phyloP scores from a whole-genome alignment of 1,140 invertebrate genomes.

The Drosophila novamexicana region DNA sequence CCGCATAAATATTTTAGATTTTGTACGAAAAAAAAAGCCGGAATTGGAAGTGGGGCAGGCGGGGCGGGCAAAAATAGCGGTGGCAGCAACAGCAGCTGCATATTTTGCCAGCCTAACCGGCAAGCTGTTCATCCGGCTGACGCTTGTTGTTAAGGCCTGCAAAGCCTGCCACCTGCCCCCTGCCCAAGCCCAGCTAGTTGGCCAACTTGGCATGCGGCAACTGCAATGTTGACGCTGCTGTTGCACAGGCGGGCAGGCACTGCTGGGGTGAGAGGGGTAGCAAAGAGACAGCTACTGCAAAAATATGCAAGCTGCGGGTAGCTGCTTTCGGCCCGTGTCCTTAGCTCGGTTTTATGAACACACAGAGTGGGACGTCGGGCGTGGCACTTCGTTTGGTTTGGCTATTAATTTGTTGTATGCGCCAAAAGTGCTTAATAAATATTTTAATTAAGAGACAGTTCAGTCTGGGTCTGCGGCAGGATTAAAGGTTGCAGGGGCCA shows the following conservation, averaged over 20 bases:
- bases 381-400: conserved; percentile 1
- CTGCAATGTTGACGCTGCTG: conserved; percentile 79
- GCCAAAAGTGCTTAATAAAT: conserved; percentile 75
- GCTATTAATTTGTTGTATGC: conserved; percentile 76
- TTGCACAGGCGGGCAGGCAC: conserved; percentile 43
- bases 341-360: conserved; percentile 41
- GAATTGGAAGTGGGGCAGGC: neutral
- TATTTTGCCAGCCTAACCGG: conserved; percentile 66
- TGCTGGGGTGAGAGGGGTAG: neutral
- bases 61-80: conserved; percentile 1
- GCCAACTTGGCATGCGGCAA: conserved; percentile 74
- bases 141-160: conserved; percentile 61
- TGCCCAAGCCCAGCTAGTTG: conserved; percentile 49
- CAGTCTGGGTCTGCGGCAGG: conserved; percentile 12
- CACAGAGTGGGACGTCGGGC: neutral
- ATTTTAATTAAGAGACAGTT: conserved; percentile 69
- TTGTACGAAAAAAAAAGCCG: conserved; percentile 13
- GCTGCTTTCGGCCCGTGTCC: conserved; percentile 5
- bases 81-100: conserved; percentile 39
- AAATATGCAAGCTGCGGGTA: conserved; percentile 50
- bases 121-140: conserved; percentile 74
- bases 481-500: conserved; percentile 21
- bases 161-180: neutral
- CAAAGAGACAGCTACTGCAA: conserved; percentile 25
- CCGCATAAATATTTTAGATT: conserved; percentile 80